Conservation (phyloP, 92 coral and sea anemone species). For the Isaurus tuberculatus region DNA sequence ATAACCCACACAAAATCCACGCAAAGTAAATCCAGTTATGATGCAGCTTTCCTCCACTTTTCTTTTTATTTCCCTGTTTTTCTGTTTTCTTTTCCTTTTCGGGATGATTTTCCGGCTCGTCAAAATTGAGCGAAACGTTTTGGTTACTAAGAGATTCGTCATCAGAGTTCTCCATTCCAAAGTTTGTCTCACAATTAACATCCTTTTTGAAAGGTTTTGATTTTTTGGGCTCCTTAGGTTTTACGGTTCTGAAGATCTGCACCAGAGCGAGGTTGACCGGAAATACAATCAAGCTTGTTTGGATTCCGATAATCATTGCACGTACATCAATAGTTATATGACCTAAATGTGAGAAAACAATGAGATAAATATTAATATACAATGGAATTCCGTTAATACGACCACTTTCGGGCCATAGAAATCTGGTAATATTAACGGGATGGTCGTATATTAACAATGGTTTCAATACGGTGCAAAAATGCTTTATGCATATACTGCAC, state of each 20-base stretch:
- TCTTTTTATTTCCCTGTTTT: constrained; percentile 54
- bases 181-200: constrained; percentile 56
- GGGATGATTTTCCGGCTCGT: not conserved
- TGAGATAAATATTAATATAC: not conserved
- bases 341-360: constrained; percentile 48
- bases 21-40: constrained; percentile 81
- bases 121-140: not conserved
- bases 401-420: too few species aligned
- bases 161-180: constrained; percentile 51
- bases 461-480: not conserved
- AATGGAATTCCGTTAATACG: too few species aligned
- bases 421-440: too few species aligned
- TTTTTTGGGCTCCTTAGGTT: constrained; percentile 79
- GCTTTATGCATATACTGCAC: too few species aligned
- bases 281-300: constrained; percentile 86
- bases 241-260: constrained; percentile 86
- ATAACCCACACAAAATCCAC: constrained; percentile 72
- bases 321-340: constrained; percentile 75
- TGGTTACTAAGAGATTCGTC: not conserved
- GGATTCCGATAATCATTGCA: constrained; percentile 83
- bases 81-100: constrained; percentile 5
- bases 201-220: constrained; percentile 34
- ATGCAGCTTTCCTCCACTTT: constrained; percentile 75
- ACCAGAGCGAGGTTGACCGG: constrained; percentile 91
- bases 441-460: not conserved